A percentile compares a stretch with the other conserved stretches of the same genome.
phyloP scores from a whole-genome alignment of 2,113 vertebrate species.

The Onychostruthus taczanowskii region DNA sequence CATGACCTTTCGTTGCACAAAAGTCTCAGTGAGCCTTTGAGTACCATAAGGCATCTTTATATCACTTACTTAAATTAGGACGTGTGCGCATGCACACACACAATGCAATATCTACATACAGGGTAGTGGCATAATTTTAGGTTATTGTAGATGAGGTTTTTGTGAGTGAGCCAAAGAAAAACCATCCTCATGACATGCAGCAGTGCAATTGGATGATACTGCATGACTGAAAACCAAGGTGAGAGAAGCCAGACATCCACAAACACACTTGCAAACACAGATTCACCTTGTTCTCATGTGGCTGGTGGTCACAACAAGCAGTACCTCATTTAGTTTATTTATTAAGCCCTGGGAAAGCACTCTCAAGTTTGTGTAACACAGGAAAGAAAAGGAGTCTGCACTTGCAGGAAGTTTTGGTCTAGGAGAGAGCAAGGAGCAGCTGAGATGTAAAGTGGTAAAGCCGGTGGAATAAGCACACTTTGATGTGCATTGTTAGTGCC shows the following conservation, averaged over 20 bases:
- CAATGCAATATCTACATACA: not conserved
- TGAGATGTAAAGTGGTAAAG: not conserved
- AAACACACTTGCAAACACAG: no score
- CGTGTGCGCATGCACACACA: not conserved
- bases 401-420: not conserved
- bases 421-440: not conserved
- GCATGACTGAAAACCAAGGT: not conserved
- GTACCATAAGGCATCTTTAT: not conserved
- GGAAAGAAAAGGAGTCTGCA: not conserved
- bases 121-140: not conserved
- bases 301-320: not conserved
- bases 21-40: not conserved
- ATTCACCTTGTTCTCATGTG: not conserved
- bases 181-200: not conserved
- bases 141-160: not conserved
- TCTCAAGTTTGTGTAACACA: not conserved
- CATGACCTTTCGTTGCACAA: not conserved
- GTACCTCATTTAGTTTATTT: not conserved
- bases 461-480: fast-evolving
- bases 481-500: not conserved
- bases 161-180: not conserved
- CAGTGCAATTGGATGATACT: not conserved
- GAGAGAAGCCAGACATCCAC: not conserved
- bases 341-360: not conserved
- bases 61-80: not conserved